These are phyloP conservation scores for Pangasius larnaudii DNA, from an alignment of 2,797 vertebrate genomes.

Conservation along the genomic window DNA sequence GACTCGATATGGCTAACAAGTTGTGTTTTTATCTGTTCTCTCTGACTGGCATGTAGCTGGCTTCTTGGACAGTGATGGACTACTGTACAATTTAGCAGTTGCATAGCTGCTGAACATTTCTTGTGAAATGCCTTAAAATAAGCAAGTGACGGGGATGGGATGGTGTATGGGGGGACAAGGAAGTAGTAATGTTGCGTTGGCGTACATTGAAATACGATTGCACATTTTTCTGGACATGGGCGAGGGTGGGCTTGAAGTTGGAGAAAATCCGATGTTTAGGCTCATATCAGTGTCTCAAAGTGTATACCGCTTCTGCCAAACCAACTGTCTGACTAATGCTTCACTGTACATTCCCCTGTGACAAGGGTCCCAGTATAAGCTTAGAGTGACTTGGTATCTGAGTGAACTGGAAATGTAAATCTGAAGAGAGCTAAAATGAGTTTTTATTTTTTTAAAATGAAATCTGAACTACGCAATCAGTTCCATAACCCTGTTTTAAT, in stretches of 20 bases:
- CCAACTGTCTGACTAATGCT: background rate
- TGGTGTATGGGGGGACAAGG: constrained; percentile 1
- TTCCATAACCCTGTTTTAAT: background rate
- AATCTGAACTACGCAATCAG: background rate
- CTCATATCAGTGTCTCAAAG: background rate
- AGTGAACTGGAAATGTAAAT: background rate
- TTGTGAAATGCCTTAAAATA: background rate
- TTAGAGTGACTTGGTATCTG: background rate
- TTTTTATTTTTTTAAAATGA: background rate
- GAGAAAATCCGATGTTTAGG: background rate
- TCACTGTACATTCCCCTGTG: background rate
- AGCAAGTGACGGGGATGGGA: constrained; percentile 37
- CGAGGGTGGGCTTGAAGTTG: background rate
- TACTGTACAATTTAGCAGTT: background rate
- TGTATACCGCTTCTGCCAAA: background rate
- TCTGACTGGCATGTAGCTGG: background rate
- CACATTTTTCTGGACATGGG: background rate
- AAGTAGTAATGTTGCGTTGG: background rate
- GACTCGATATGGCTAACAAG: background rate
- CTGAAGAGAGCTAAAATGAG: background rate
- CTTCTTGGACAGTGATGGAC: constrained; percentile 8
- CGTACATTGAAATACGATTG: background rate
- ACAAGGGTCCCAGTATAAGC: background rate
- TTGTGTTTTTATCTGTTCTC: background rate
- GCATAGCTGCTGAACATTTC: background rate